Base-by-base conservation (phyloP, 1,140 invertebrate species). In the Nymphalis io region DNA sequence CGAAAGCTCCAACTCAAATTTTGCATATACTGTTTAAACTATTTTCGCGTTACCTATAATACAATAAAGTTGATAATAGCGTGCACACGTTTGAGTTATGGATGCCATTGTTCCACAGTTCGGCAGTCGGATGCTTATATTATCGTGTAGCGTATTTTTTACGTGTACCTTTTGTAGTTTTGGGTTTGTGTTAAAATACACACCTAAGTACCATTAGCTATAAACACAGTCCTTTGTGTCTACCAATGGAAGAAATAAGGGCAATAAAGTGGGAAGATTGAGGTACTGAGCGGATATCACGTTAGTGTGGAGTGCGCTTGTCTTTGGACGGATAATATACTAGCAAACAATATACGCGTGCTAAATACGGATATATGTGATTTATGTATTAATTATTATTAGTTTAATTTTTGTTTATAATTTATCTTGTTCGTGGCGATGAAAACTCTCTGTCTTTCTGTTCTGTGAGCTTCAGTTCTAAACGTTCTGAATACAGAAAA, bases 151-250 rank as follows among this genome's bases (percentile, higher is more conserved):
- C 79, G 74, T 83, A 86, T 86, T 89, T 89, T 91, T 91, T 91
- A 84, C 73, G 51, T 76, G 76, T 76, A 84, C 78, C 81, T 85
- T 91, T 88, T 84, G 83, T 82, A 84, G 79, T 77, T 82, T 82
- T 72, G 79, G 82, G 80, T 84, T 83, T 88, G 89, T 91, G 89
- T 91, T 91, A 91, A 90, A 90, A 91, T 90, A 89, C 89, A 90
- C 89, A 91, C 89, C 88, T 91, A 87, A 89, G 81, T 84, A 89
- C 87, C 87, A 90, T 91, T 89, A 89, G 83, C 85, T 89, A 90
- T 91, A 89, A 90, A 90, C 89, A 91, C 86, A 83, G 79, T 81
- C 89, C 87, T 90, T 90, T 91, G 87, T 91, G 87, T 89, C 84
- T 80, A 73, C 84, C 80, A 85, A 83, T 78, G 75, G 72, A 85